A percentile compares a stretch with the other conserved stretches of the same genome.
Evolutionary conservation across 2,797 vertebrate species (phyloP).

Genomic region (Eulemur albifrons): DNA sequence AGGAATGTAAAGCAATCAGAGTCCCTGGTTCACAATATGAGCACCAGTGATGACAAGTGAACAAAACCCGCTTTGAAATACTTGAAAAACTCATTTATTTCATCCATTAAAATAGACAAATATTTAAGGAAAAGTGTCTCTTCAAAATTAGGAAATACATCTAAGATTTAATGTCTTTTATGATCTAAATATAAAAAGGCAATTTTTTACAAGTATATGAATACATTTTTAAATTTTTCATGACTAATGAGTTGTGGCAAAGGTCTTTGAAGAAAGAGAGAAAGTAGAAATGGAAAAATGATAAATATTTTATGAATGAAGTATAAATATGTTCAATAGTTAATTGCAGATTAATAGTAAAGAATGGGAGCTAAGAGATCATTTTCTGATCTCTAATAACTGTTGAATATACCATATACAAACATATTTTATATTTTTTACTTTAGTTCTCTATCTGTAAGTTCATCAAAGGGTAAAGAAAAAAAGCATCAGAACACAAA

Average conservation of each 20-base stretch:
- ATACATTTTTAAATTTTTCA: neutral
- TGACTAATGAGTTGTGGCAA: neutral
- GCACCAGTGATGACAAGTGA: neutral
- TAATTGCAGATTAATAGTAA: neutral
- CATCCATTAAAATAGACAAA: neutral
- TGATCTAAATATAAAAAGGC: neutral
- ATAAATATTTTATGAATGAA: neutral
- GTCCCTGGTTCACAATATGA: neutral
- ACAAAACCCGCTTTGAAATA: neutral
- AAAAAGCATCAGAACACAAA: neutral
- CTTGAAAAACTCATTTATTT: neutral
- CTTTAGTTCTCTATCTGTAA: neutral
- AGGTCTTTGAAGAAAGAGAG: neutral
- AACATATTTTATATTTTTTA: neutral
- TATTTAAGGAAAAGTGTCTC: neutral
- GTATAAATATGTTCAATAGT: neutral
- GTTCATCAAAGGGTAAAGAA: neutral
- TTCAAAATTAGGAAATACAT: neutral
- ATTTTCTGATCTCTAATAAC: neutral
- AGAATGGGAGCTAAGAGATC: neutral
- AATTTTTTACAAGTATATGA: neutral
- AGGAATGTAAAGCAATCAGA: neutral
- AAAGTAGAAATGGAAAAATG: neutral
- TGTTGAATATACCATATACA: neutral
- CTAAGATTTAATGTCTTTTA: neutral